Percentiles rank a stretch among this genome's conserved stretches.
These are phyloP conservation scores for Thripadectes ignobilis DNA, from an alignment of 2,797 vertebrate species.

Conservation along the genomic window DNA sequence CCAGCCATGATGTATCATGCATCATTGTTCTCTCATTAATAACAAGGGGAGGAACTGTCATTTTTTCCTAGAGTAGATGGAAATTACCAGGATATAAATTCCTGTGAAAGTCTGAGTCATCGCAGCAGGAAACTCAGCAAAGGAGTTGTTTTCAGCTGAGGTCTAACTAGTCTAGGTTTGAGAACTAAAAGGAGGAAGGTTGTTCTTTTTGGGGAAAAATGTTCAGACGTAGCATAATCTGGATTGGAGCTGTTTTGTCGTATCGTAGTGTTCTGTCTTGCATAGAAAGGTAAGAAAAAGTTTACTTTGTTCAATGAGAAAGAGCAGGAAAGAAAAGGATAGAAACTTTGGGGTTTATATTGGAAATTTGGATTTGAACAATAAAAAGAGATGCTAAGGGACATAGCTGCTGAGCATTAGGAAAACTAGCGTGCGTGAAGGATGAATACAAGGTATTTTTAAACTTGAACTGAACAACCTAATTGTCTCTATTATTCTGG, in stretches of 20 bases:
- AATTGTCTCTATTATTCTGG: background rate
- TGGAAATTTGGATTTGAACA: background rate
- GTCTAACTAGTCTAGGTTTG: background rate
- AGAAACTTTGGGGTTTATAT: background rate
- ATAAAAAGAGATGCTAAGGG: background rate
- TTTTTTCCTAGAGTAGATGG: background rate
- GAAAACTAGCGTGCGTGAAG: background rate
- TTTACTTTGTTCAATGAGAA: background rate
- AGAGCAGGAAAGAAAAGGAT: background rate
- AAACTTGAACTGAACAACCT: background rate
- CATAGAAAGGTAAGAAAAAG: background rate
- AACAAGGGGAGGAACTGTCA: background rate
- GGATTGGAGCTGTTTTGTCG: background rate
- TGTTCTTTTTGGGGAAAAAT: background rate
- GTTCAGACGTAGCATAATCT: background rate
- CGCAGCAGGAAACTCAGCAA: background rate
- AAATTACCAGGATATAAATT: background rate
- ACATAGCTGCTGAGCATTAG: background rate
- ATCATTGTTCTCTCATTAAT: background rate
- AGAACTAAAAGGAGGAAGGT: background rate
- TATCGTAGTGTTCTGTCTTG: background rate
- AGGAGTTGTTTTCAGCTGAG: background rate
- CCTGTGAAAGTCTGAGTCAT: background rate
- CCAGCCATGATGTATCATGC: fast-evolving
- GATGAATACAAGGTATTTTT: background rate